Evolutionary conservation across 2,888 invertebrate species (phyloP), one percentile per base, ranked within the genome.

Genomic region (Pristionchus maxplancki): DNA sequence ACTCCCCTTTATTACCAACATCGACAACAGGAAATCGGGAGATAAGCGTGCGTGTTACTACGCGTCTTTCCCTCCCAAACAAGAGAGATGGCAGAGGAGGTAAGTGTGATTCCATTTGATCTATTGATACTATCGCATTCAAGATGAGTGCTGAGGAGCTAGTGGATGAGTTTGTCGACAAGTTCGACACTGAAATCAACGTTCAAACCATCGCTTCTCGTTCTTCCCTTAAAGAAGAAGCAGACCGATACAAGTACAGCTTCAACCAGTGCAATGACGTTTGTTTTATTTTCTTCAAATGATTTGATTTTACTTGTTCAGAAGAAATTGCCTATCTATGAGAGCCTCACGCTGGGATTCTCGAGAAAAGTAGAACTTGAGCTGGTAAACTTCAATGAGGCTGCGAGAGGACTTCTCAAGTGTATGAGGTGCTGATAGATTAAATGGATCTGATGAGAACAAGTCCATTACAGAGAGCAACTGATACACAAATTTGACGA

Each of bases 361-460:
- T 71, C 71, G 37, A 71, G 71, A 34, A 34, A 71, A 20, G 20
- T 71, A 1, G 37, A 71, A 37, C 20, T 71, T 2, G 71, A 34
- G 37, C 71, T 24, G 1, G 37, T 71, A 0, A 71, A 34, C 37
- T 71, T 71, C 37, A 37, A 37, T 20, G 71, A 71, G 6, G 9
- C 20, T 24, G 34, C 71, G 24, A 71, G 24, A 40, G 20, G 71
- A 24, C 71, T 71, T 13, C 34, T 37, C 20, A 71, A 40, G 20
- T 71, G 71, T 40, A 28, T 71, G 37, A 71, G 24, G 71, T 31
- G n/a, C n/a, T n/a, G n/a, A n/a, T n/a, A n/a, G 28, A n/a, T n/a
- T n/a, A n/a, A 0, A n/a, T 58, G 6, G 24, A 5, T 0, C n/a
- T 4, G 4, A n/a, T 24, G 3, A 24, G 3, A n/a, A 8, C 4